A percentile compares a stretch with the other conserved stretches of the same genome.
Conservation (phyloP, 2,113 vertebrate genomes). For the Psephotus haematonotus region DNA sequence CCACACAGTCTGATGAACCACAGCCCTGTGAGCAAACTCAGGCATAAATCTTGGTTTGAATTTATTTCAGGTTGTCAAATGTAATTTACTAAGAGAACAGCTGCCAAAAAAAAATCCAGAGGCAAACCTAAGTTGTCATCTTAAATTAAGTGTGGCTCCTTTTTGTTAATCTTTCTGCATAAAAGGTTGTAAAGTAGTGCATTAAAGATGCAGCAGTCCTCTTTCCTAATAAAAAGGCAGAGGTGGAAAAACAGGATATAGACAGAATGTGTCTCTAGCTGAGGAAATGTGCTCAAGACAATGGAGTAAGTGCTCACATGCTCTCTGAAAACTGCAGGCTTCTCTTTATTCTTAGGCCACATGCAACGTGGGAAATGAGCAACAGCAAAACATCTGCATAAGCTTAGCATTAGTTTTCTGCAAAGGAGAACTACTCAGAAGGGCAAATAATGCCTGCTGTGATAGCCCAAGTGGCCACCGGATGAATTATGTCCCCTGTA, state of each 20-base stretch:
- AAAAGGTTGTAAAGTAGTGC: slow-evolving; percentile 49
- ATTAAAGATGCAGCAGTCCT: slow-evolving; percentile 32
- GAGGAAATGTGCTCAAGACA: background rate
- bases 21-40: slow-evolving; percentile 27
- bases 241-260: slow-evolving; percentile 23
- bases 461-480: background rate
- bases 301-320: background rate
- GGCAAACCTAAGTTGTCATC: slow-evolving; percentile 65
- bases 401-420: background rate
- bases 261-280: background rate
- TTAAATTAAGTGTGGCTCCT: slow-evolving; percentile 70
- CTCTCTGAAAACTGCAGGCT: background rate
- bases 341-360: background rate
- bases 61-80: slow-evolving; percentile 74
- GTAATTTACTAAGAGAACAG: slow-evolving; percentile 66
- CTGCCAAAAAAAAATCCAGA: slow-evolving; percentile 64
- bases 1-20: slow-evolving; percentile 22
- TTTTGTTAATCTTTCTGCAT: slow-evolving; percentile 64
- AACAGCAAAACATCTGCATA: background rate
- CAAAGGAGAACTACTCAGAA: background rate
- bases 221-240: background rate
- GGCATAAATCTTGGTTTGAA: slow-evolving; percentile 63
- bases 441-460: background rate
- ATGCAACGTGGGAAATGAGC: background rate
- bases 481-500: background rate